Evolutionary conservation across 1,140 invertebrate species (phyloP), one percentile per base, ranked within the genome.

Genomic region (Drosophila takahashii): DNA sequence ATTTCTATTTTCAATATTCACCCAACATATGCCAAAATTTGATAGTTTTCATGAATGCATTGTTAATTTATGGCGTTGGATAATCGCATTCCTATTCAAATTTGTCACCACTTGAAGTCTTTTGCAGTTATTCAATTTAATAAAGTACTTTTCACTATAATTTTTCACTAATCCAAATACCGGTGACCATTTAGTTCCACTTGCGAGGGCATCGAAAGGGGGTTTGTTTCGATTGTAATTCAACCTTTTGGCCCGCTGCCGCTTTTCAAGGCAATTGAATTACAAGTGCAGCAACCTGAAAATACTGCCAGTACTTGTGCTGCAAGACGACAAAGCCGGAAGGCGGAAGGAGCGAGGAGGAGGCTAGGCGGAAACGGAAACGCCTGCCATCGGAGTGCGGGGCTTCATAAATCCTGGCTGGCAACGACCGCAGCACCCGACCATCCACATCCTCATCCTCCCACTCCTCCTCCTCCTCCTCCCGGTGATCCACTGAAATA

Each of bases 201-300:
- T 11, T 36, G 29, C 4, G 16, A 29, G 16, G 4, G 4, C 51
- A 16, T 10, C 6, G 15, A 32, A 5, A 18, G 32, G 34, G 10
- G 15, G 36, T 10, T 2, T 10, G 36, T 10, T 2, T 10, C 18
- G 18, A 41, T 53, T 64, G 34, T 71, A 66, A 79, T 66, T 75
- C 80, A 76, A 50, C 60, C 26, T 16, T 16, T 42, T 73, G 59
- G 32, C 57, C 60, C 45, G 26, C 74, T 74, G 58, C 58, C 52
- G 61, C 73, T 78, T 70, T 70, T 70, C 16, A 61, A 75, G 71
- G 76, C 80, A 84, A 84, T 83, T 76, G 80, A 84, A 84, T 83
- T 79, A 79, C 75, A 73, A 83, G 56, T 48, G 51, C 47, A 57
- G 58, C 58, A 84, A 83, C 75, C 79, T 83, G 74, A 73, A 69